Base-by-base conservation (phyloP, 2,888 invertebrate species). In the Pterobdella sp. region DNA sequence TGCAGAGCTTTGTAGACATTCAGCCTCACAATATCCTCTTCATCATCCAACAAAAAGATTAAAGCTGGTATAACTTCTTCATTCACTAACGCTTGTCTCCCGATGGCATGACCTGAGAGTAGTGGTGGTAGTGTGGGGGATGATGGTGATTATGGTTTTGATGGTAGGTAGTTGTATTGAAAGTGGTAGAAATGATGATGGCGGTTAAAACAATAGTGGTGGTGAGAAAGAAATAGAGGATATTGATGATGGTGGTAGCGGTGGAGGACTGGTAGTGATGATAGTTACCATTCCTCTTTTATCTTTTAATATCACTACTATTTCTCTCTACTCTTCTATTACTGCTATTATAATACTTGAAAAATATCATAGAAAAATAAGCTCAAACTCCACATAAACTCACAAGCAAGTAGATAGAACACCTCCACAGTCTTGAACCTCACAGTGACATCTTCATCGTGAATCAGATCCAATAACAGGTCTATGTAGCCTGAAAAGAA, bases 371-470 rank as follows among this genome's bases (percentile, higher is more conserved):
- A n/a, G n/a, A n/a, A n/a, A n/a, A n/a, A n/a, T n/a, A n/a, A n/a
- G n/a, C n/a, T n/a, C n/a, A n/a, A n/a, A n/a, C n/a, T n/a, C n/a
- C n/a, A n/a, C 29, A 32, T 35, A 31, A 26, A 73, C 79, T 77
- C 77, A 76, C 80, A 82, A 80, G 76, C 71, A 68, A 84, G 80
- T 2, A 83, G 80, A 78, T 77, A 82, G 29, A 84, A 79, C 76
- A 83, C 83, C 78, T 84, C 83, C 74, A 82, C 81, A 36, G 82
- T 79, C 74, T 82, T 82, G 69, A 81, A 81, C 75, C 84, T 77
- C 14, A 83, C 81, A 42, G 82, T 81, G 29, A 80, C 76, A 76
- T 84, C 83, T 36, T 75, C 34, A 74, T 84, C 83, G 64, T 77
- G 75, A 2, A 84, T 77, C 3, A 83, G 75, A 22, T 22, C 31